Percentiles rank a stretch among this genome's conserved stretches.
Conservation (phyloP, 2,797 vertebrate species). For the Poeciliopsis turneri region DNA sequence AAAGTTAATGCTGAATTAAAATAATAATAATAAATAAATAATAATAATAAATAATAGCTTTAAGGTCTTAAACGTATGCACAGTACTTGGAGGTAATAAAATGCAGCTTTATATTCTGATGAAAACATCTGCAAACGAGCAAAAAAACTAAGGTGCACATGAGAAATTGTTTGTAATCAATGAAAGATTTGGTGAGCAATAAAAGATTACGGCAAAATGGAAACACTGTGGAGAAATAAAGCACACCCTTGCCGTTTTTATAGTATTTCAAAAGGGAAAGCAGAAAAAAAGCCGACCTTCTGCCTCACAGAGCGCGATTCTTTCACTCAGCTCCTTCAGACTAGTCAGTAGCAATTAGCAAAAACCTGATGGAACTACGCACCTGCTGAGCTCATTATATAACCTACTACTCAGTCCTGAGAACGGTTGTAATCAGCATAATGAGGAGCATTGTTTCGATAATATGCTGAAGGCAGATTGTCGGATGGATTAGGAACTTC, state of each 20-base stretch:
- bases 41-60: not conserved
- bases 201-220: not conserved
- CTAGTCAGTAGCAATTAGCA: too few species aligned
- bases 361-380: too few species aligned
- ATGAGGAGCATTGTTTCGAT: too few species aligned
- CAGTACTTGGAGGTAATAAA: slow-evolving; percentile 18
- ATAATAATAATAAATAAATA: not conserved
- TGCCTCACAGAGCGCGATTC: too few species aligned
- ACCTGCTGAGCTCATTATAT: too few species aligned
- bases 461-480: too few species aligned
- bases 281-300: too few species aligned
- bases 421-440: too few species aligned
- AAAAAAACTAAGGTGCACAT: not conserved
- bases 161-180: not conserved
- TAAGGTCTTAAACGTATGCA: slow-evolving; percentile 5
- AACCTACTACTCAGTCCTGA: too few species aligned
- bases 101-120: slow-evolving; percentile 35
- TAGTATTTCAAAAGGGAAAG: not conserved
- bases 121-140: not conserved
- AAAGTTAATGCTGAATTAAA: not conserved
- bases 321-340: too few species aligned
- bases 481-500: too few species aligned
- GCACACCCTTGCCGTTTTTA: not conserved
- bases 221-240: not conserved
- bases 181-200: not conserved